Base-by-base conservation (phyloP, 2,797 vertebrate species). In the Nannoperca australis region DNA sequence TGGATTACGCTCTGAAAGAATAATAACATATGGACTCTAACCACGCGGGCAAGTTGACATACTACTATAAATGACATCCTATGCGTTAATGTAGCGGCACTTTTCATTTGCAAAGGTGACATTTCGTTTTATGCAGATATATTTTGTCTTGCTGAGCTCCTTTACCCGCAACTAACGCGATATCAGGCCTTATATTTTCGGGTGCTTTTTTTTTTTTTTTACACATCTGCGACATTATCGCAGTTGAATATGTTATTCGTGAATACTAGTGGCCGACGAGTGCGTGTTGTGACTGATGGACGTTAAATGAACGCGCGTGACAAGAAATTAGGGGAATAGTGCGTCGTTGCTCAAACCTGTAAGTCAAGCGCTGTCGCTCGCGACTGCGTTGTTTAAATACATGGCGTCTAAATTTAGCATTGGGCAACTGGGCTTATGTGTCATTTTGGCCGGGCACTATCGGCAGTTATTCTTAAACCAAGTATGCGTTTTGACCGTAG, bases 21-120 rank as follows among this genome's bases (percentile, higher is more conserved):
- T 84, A 83, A 92, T 65, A 92, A 89, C 84, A 92, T 90, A 93
- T 89, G 93, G 93, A 91, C 82, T 87, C 77, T 34, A 66, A 86
- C 51, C 76, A 82, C 74, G 86, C 88, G 91, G 94, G 94, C 94
- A 95, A 95, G 95, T 95, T 89, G 83, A 77, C 80, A 63, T n/a
- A 62, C 60, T 75, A 13, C 49, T n/a, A 22, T 12, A 38, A 78
- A 56, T 40, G 34, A 17, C 50, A n/a, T 2, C 12, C 1, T 18
- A 1, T n/a, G 24, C 14, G 45, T 73, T 59, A 3, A 27, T 22
- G 38, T n/a, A 14, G 61, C 40, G 45, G 4, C 7, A 10, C 1
- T 27, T 70, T 24, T 44, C 3, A 53, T 20, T 34, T 22, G 47
- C 50, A 27, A 62, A 36, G 53, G 68, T n/a, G 58, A 17, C 20